These are phyloP conservation scores for Passer montanus DNA, from an alignment of 2,113 vertebrate genomes.

Conservation along the genomic window DNA sequence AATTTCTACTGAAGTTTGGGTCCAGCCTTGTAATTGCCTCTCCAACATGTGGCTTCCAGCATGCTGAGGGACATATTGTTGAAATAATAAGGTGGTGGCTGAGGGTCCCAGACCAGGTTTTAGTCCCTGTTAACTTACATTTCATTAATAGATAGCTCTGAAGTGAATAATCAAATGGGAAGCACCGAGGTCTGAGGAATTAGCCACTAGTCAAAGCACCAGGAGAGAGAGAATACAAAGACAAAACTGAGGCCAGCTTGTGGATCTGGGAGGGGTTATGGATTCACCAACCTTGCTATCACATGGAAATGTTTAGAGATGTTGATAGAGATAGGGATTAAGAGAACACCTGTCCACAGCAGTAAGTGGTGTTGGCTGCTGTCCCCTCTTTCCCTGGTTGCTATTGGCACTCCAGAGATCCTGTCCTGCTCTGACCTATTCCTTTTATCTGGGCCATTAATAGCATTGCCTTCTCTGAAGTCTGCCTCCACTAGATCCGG, in stretches of 20 bases:
- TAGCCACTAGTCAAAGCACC: slow-evolving; percentile 36
- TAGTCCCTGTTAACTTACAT: neutral
- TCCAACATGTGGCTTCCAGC: neutral
- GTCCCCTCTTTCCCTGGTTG: neutral
- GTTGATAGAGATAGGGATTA: slow-evolving; percentile 43
- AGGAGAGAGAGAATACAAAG: neutral
- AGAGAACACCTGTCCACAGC: slow-evolving; percentile 29
- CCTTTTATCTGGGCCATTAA: slow-evolving; percentile 17
- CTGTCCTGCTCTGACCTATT: slow-evolving; percentile 45
- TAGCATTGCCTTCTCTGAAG: neutral
- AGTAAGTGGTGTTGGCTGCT: neutral
- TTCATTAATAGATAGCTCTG: neutral
- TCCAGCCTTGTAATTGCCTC: neutral
- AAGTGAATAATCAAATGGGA: slow-evolving; percentile 3
- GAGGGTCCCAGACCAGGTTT: neutral
- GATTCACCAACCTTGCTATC: neutral
- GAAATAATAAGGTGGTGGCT: neutral
- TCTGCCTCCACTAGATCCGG: neutral
- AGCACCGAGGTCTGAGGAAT: neutral
- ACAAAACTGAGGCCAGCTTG: slow-evolving; percentile 1
- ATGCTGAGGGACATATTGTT: neutral
- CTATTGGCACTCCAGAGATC: neutral
- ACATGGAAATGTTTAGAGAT: slow-evolving; percentile 3
- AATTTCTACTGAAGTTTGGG: neutral
- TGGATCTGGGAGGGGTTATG: neutral